These are phyloP conservation scores for Enteromius unitaeniatus DNA, from an alignment of 2,797 vertebrate genomes.

Conservation along the genomic window DNA sequence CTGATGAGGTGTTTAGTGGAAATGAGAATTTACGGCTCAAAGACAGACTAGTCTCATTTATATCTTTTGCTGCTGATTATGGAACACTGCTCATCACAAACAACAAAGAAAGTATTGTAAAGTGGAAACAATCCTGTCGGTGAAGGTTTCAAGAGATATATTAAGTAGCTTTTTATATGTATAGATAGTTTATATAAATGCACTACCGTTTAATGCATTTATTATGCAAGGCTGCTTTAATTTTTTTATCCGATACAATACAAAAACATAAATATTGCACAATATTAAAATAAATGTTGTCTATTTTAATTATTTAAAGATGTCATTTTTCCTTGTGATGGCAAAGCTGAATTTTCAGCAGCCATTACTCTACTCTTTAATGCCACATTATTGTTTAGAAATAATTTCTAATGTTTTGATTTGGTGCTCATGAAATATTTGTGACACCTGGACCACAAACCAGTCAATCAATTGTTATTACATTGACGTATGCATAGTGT, in stretches of 20 bases:
- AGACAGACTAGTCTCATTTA: slow-evolving; percentile 77
- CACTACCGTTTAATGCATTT: neutral
- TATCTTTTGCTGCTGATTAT: slow-evolving; percentile 72
- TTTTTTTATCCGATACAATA: neutral
- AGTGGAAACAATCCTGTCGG: slow-evolving; percentile 61
- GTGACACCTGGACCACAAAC: neutral
- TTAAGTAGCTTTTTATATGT: slow-evolving; percentile 23
- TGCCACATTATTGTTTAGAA: neutral
- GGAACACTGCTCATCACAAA: slow-evolving; percentile 70
- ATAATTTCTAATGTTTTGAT: neutral
- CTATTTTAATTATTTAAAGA: neutral
- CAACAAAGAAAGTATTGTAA: slow-evolving; percentile 64
- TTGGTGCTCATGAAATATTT: neutral
- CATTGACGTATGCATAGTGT: too few species aligned
- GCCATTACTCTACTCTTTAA: neutral
- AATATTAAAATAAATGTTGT: neutral
- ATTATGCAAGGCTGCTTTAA: neutral
- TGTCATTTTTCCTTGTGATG: neutral
- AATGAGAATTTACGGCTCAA: slow-evolving; percentile 78
- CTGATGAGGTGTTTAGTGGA: slow-evolving; percentile 84
- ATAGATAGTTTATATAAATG: neutral
- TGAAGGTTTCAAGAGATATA: slow-evolving; percentile 55
- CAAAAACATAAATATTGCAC: neutral
- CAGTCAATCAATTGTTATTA: neutral
- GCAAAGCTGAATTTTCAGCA: neutral